These are phyloP conservation scores for Amaurobius ferox DNA, from an alignment of 2,888 invertebrate species.

Conservation along the genomic window DNA sequence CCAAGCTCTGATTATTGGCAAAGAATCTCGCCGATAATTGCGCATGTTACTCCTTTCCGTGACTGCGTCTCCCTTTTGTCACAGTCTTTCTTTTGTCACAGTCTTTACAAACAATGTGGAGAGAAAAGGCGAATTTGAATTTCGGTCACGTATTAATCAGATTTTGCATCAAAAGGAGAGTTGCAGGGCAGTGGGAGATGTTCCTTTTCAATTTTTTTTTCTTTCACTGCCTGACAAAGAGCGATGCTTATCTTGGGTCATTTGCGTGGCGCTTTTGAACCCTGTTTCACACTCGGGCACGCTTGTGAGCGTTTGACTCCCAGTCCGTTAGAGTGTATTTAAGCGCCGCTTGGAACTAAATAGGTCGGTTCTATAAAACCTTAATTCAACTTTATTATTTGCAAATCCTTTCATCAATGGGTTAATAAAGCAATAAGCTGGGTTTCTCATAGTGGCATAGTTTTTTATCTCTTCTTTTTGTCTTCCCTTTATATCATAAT, in stretches of 20 bases:
- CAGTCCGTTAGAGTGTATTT: conserved; percentile 1
- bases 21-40: conserved; percentile 13
- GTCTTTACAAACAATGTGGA: neutral
- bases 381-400: too few relatives aligned
- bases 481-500: neutral
- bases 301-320: neutral
- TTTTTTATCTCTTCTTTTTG: neutral
- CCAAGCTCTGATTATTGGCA: conserved; percentile 63
- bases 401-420: neutral
- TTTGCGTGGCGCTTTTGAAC: neutral
- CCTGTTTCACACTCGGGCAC: conserved; percentile 4
- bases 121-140: neutral
- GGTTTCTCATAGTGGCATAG: neutral
- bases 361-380: neutral
- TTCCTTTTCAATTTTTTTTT: neutral
- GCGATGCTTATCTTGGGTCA: conserved; percentile 12
- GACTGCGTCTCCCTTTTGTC: neutral
- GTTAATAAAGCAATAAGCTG: neutral
- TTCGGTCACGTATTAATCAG: conserved; percentile 16
- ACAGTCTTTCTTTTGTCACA: too few relatives aligned
- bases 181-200: conserved; percentile 6
- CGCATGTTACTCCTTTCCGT: neutral
- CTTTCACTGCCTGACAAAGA: neutral
- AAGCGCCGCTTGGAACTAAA: neutral
- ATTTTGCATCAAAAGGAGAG: conserved; percentile 5